Percentiles rank a stretch among this genome's conserved stretches.
These are phyloP conservation scores for Phrynosoma blainvillii DNA, from an alignment of 2,113 vertebrate genomes.

Conservation along the genomic window DNA sequence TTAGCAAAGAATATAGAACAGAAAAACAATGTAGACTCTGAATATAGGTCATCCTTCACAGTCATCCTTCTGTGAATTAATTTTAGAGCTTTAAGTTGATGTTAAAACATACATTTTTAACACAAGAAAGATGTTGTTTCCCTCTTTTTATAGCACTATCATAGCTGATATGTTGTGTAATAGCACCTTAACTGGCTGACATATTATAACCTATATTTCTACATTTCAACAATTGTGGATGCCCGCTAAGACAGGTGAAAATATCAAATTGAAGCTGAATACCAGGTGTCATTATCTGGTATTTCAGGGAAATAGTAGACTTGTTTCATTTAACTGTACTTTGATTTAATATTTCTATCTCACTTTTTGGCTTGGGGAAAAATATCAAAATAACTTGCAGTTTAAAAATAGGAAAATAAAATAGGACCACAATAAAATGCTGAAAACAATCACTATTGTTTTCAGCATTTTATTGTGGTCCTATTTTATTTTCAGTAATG, in stretches of 20 bases:
- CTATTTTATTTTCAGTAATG: background rate
- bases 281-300: slow-evolving; percentile 13
- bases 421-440: background rate
- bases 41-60: slow-evolving; percentile 49
- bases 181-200: slow-evolving; percentile 44
- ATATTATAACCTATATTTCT: slow-evolving; percentile 38
- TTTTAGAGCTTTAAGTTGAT: slow-evolving; percentile 35
- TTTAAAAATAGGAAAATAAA: no score
- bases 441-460: background rate
- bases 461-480: background rate
- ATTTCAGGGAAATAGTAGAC: background rate
- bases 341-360: background rate
- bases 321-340: background rate
- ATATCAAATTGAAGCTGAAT: slow-evolving; percentile 9
- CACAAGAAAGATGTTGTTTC: slow-evolving; percentile 39
- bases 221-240: slow-evolving; percentile 37
- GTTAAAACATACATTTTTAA: slow-evolving; percentile 6
- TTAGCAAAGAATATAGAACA: slow-evolving; percentile 37
- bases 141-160: slow-evolving; percentile 23
- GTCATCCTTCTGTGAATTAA: slow-evolving; percentile 2
- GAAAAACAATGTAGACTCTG: slow-evolving; percentile 37
- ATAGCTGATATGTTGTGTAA: slow-evolving; percentile 20
- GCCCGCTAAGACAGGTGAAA: slow-evolving; percentile 36
- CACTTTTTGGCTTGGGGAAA: no score
- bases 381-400: no score